phyloP scores from a whole-genome alignment of 1,140 invertebrate species.

The Listronotus oregonensis region DNA sequence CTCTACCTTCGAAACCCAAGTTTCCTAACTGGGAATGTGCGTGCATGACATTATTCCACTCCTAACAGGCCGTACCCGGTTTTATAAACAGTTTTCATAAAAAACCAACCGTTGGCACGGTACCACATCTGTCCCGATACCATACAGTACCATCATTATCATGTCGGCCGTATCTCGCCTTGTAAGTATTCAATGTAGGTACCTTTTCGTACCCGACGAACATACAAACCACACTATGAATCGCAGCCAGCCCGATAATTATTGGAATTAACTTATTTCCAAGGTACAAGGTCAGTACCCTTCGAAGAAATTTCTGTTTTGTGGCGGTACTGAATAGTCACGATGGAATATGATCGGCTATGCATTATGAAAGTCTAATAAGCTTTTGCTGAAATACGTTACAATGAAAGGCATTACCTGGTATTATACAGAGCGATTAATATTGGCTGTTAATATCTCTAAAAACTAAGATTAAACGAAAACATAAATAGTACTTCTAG shows the following conservation, averaged over 20 bases:
- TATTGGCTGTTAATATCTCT: too few species aligned
- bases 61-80: too few species aligned
- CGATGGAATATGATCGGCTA: not conserved
- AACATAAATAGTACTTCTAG: too few species aligned
- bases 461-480: too few species aligned
- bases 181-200: constrained; percentile 12
- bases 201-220: constrained; percentile 5
- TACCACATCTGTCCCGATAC: constrained; percentile 9
- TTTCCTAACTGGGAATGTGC: not conserved
- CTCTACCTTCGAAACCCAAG: too few species aligned
- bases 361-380: constrained; percentile 25
- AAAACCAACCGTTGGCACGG: not conserved
- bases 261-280: constrained; percentile 28
- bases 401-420: too few species aligned
- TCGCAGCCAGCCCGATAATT: constrained; percentile 6
- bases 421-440: too few species aligned
- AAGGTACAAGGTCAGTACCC: constrained; percentile 31
- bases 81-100: too few species aligned
- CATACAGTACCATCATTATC: constrained; percentile 8
- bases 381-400: too few species aligned
- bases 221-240: constrained; percentile 10
- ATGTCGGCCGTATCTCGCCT: constrained; percentile 13
- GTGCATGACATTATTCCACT: too few species aligned
- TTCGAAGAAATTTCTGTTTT: constrained; percentile 10
- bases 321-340: constrained; percentile 9